A percentile compares a stretch with the other conserved stretches of the same genome.
phyloP scores from a whole-genome alignment of 2,113 vertebrate species.

The Naja naja region DNA sequence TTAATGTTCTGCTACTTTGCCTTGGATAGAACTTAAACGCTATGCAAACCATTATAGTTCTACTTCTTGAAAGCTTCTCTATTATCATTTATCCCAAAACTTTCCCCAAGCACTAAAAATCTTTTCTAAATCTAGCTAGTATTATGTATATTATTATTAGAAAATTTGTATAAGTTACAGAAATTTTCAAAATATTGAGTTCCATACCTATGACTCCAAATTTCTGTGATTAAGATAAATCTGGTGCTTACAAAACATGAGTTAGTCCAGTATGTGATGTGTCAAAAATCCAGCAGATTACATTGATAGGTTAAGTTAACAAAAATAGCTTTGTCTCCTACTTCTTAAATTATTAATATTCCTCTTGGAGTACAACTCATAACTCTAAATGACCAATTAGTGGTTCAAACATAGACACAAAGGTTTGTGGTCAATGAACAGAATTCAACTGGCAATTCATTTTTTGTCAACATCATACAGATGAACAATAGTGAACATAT shows the following conservation, averaged over 20 bases:
- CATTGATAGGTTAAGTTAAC: not conserved
- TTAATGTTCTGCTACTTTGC: not conserved
- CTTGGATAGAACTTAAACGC: not conserved
- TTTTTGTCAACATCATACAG: not conserved
- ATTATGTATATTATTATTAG: not conserved
- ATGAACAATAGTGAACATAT: not conserved
- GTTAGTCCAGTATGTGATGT: not conserved
- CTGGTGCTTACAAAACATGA: not conserved
- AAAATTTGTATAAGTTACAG: not conserved
- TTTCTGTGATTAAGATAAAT: not conserved
- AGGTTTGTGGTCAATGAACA: not conserved
- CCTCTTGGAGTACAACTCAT: not conserved
- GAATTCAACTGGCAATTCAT: not conserved
- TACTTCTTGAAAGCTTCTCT: not conserved
- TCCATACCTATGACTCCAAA: not conserved
- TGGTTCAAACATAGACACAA: not conserved
- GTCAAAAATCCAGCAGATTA: not conserved
- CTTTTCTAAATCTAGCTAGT: not conserved
- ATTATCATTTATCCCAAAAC: not conserved
- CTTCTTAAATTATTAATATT: not conserved
- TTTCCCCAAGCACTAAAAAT: not conserved
- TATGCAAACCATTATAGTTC: too few species aligned
- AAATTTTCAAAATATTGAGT: not conserved
- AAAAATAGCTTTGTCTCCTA: not conserved
- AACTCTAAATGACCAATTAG: conserved; percentile 1